Conservation (phyloP, 2,797 vertebrate species). For the Chaetophractus vellerosus region DNA sequence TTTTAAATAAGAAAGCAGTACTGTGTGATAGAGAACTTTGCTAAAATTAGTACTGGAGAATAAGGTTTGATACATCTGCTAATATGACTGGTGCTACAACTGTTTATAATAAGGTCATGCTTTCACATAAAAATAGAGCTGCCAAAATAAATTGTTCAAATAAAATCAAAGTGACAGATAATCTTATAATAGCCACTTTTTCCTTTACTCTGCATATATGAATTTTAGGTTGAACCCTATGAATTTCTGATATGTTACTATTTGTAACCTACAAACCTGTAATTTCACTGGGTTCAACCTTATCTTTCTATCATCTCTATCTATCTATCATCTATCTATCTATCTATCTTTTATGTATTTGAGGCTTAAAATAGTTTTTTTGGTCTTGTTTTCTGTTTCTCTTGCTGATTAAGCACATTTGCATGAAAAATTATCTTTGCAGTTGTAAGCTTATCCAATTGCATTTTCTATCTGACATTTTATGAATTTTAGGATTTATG, state of each 20-base stretch:
- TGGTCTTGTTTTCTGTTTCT: neutral
- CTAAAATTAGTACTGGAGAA: neutral
- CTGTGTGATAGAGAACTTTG: neutral
- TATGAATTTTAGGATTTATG: neutral
- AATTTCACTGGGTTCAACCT: neutral
- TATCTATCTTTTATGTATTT: neutral
- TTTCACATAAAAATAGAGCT: neutral
- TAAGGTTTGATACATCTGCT: neutral
- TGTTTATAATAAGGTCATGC: neutral
- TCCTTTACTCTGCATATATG: neutral
- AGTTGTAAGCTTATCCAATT: neutral
- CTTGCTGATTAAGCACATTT: neutral
- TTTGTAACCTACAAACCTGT: neutral
- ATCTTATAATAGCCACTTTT: neutral
- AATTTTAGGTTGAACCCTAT: neutral
- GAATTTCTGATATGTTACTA: neutral
- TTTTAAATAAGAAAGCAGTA: neutral
- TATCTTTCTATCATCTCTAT: neutral
- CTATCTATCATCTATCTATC: too few species aligned
- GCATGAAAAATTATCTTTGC: neutral
- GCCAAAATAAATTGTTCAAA: neutral
- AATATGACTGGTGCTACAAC: too few species aligned
- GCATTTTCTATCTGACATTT: neutral
- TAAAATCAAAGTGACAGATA: constrained; percentile 38
- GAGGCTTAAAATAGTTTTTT: constrained; percentile 21